These are phyloP conservation scores for Drosophila quasianomalipes DNA, from an alignment of 2,888 invertebrate genomes.

Conservation along the genomic window DNA sequence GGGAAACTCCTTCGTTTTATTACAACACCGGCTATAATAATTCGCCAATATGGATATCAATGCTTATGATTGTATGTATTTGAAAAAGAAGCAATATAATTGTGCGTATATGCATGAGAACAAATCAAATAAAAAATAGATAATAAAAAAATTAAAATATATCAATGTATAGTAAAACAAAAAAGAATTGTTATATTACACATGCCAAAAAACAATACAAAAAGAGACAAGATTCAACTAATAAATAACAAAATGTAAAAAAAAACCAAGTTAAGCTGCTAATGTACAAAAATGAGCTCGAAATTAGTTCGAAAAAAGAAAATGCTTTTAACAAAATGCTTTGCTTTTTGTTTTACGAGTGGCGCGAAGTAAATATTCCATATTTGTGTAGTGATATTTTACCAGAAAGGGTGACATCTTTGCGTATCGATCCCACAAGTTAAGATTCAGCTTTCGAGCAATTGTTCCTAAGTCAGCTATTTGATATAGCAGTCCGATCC, in stretches of 20 bases:
- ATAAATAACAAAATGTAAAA: too few relatives aligned
- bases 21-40: constrained; percentile 52
- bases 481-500: background rate
- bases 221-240: background rate
- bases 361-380: background rate
- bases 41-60: constrained; percentile 50
- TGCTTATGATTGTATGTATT: constrained; percentile 43
- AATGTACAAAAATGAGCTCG: background rate
- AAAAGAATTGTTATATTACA: background rate
- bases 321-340: background rate
- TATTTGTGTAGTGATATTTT: background rate
- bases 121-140: background rate
- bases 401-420: background rate
- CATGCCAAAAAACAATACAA: background rate
- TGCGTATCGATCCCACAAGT: background rate
- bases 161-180: background rate
- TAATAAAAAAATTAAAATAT: too few relatives aligned
- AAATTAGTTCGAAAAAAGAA: background rate
- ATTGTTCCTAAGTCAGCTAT: background rate
- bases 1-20: constrained; percentile 53
- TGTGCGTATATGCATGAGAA: background rate
- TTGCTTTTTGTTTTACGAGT: background rate
- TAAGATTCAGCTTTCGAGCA: background rate
- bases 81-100: background rate
- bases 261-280: background rate